Percentiles rank a stretch among this genome's conserved stretches.
Conservation (phyloP, 2,113 vertebrate genomes). For the Cynopterus brachyotis region DNA sequence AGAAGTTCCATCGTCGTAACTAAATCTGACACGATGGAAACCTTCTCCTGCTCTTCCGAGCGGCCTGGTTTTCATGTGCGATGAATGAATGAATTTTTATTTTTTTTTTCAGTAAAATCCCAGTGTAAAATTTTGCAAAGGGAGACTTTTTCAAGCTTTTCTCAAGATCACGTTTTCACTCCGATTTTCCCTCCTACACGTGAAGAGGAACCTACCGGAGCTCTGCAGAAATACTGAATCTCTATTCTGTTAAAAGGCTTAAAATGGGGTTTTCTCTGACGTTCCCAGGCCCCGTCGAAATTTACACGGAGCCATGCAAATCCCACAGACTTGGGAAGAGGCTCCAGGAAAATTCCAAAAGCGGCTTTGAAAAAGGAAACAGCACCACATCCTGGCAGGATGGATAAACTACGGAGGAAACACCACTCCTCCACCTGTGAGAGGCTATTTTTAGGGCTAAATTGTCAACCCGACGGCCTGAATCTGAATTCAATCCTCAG, state of each 20-base stretch:
- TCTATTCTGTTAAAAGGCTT: background rate
- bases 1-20: background rate
- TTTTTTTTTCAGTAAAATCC: background rate
- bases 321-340: background rate
- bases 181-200: background rate
- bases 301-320: background rate
- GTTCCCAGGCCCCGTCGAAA: background rate
- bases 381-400: slow-evolving; percentile 81
- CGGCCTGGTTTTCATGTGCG: background rate
- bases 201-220: background rate
- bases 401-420: background rate
- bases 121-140: background rate
- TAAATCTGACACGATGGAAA: background rate
- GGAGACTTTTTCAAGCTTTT: background rate
- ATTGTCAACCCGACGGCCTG: background rate
- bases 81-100: background rate
- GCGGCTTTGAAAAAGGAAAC: slow-evolving; percentile 75
- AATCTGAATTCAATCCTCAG: background rate
- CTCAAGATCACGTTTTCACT: background rate
- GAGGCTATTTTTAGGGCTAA: background rate
- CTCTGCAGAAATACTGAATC: background rate
- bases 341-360: background rate
- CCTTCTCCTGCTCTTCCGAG: background rate
- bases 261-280: background rate
- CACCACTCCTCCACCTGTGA: rapidly evolving